These are phyloP conservation scores for Megaustenia siamemsis DNA, from an alignment of 2,888 invertebrate species.

Conservation along the genomic window DNA sequence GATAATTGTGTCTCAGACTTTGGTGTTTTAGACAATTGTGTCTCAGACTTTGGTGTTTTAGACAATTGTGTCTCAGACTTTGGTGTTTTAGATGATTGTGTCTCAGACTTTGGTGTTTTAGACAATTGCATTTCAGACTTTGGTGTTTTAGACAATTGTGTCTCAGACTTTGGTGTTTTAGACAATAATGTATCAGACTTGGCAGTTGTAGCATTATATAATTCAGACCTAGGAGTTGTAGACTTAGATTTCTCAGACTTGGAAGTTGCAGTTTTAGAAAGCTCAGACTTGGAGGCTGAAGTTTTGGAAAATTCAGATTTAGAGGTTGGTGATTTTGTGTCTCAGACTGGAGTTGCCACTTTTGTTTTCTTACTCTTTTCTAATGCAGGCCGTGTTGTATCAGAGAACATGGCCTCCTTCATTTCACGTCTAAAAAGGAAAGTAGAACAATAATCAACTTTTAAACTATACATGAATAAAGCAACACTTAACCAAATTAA, in stretches of 20 bases:
- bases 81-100: neutral
- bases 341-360: neutral
- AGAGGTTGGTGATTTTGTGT: neutral
- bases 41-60: neutral
- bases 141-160: neutral
- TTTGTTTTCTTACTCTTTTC: constrained; percentile 25
- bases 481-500: too few species aligned
- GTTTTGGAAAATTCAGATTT: neutral
- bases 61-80: neutral
- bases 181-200: neutral
- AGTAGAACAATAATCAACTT: neutral
- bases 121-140: neutral
- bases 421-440: constrained; percentile 23
- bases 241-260: neutral
- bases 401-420: constrained; percentile 1
- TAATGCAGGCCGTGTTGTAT: neutral
- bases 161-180: neutral
- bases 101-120: neutral
- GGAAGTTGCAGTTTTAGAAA: neutral
- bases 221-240: neutral
- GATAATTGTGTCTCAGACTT: neutral
- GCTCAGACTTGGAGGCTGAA: neutral
- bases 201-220: neutral
- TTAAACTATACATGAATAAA: neutral
- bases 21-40: neutral